These are phyloP conservation scores for Gymnocypris eckloni DNA, from an alignment of 2,797 vertebrate species.

Conservation along the genomic window DNA sequence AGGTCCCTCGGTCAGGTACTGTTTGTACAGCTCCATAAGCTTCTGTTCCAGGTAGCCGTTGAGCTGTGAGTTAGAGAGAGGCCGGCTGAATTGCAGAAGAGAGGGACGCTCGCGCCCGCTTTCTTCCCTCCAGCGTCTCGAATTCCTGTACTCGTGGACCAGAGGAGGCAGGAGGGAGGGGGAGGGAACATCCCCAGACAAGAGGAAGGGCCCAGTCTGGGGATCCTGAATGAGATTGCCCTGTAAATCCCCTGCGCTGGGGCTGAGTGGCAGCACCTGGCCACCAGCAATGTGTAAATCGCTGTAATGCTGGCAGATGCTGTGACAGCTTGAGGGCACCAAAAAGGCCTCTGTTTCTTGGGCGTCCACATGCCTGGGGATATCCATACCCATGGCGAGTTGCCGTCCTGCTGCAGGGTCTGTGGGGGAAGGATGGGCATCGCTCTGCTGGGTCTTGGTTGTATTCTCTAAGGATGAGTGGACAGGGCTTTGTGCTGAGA, in stretches of 20 bases:
- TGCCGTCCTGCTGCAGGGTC: constrained; percentile 47
- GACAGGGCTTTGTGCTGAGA: constrained; percentile 45
- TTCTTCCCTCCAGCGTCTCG: constrained; percentile 81
- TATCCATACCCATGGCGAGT: constrained; percentile 70
- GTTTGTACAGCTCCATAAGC: constrained; percentile 90
- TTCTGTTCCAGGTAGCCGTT: constrained; percentile 95
- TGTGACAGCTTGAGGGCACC: constrained; percentile 92
- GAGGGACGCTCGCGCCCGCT: constrained; percentile 84
- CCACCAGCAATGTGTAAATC: constrained; percentile 94
- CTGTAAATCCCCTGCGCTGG: constrained; percentile 77
- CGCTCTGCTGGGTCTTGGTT: constrained; percentile 29
- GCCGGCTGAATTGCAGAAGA: constrained; percentile 84
- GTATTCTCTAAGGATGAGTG: constrained; percentile 44
- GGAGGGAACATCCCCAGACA: constrained; percentile 89
- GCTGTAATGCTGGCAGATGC: constrained; percentile 94
- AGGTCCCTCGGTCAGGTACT: constrained; percentile 77
- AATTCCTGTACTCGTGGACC: constrained; percentile 67
- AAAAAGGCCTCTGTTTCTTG: constrained; percentile 83
- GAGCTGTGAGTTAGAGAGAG: constrained; percentile 90
- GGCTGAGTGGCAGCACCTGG: constrained; percentile 89
- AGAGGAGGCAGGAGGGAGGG: constrained; percentile 65
- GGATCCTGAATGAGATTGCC: constrained; percentile 72
- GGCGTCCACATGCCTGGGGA: constrained; percentile 68
- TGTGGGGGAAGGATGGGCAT: neutral
- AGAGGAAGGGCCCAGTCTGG: constrained; percentile 88